A percentile compares a stretch with the other conserved stretches of the same genome.
These are phyloP conservation scores for Invenusta paracnida DNA, from an alignment of 2,888 invertebrate species.

Conservation along the genomic window DNA sequence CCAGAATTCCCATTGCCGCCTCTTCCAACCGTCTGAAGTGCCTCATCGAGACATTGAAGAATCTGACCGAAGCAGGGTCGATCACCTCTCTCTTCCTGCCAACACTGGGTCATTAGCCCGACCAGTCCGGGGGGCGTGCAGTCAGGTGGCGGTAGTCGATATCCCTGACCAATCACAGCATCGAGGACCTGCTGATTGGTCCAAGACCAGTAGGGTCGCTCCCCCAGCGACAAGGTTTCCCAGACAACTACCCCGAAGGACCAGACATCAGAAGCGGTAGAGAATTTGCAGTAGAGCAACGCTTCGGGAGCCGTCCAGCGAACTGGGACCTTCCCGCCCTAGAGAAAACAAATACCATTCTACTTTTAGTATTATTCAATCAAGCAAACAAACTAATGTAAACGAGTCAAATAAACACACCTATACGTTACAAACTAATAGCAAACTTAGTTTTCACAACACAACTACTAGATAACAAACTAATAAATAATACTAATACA, in stretches of 20 bases:
- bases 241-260: slow-evolving; percentile 97
- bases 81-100: slow-evolving; percentile 94
- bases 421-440: not conserved
- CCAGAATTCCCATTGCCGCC: no score
- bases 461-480: not conserved
- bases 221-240: slow-evolving; percentile 99
- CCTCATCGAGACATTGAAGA: slow-evolving; percentile 87
- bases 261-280: slow-evolving; percentile 99
- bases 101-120: slow-evolving; percentile 94
- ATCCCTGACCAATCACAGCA: slow-evolving; percentile 87
- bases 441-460: not conserved
- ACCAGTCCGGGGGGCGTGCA: slow-evolving; percentile 96
- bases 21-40: no score
- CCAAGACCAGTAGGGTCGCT: slow-evolving; percentile 99
- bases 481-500: no score
- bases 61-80: slow-evolving; percentile 87
- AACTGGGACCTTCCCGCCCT: slow-evolving; percentile 95
- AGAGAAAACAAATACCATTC: slow-evolving; percentile 47
- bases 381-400: not conserved
- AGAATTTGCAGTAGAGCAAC: slow-evolving; percentile 95
- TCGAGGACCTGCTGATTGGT: slow-evolving; percentile 98
- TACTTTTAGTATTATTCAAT: not conserved
- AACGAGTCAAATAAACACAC: not conserved
- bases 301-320: slow-evolving; percentile 98
- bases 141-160: slow-evolving; percentile 67